Percentiles rank a stretch among this genome's conserved stretches.
Evolutionary conservation across 1,140 invertebrate genomes (phyloP).

Genomic region (Drosophila tani): DNA sequence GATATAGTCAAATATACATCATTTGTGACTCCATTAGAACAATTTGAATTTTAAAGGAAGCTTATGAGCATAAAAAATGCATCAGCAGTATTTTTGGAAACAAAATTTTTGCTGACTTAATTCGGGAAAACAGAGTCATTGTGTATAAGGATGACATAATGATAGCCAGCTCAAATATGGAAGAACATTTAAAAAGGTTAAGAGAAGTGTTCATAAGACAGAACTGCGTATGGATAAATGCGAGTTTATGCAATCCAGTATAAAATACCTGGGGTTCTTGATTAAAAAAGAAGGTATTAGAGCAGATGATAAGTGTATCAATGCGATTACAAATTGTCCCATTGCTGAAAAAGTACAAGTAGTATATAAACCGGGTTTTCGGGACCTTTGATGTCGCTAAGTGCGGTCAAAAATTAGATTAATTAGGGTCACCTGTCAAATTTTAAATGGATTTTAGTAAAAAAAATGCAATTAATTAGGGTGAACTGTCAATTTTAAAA

Average conservation of each 20-base stretch:
- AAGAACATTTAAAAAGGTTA: not conserved
- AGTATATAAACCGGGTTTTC: too few relatives aligned
- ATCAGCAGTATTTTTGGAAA: not conserved
- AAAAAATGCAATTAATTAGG: too few relatives aligned
- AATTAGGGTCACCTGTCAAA: too few relatives aligned
- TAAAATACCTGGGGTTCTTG: not conserved
- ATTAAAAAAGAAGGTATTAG: not conserved
- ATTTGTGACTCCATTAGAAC: constrained; percentile 6
- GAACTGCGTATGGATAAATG: not conserved
- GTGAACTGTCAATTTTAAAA: too few relatives aligned
- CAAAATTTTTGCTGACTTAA: not conserved
- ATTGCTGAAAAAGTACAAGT: not conserved
- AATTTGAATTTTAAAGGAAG: constrained; percentile 1
- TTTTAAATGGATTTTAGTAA: too few relatives aligned
- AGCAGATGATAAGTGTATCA: not conserved
- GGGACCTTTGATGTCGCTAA: too few relatives aligned
- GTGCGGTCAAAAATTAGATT: too few relatives aligned
- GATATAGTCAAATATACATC: too few relatives aligned
- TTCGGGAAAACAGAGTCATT: not conserved
- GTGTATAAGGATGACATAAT: not conserved
- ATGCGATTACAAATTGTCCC: not conserved
- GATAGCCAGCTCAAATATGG: too few relatives aligned
- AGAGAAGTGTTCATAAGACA: not conserved
- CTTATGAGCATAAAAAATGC: constrained; percentile 6
- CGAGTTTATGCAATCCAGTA: not conserved